Evolutionary conservation across 2,888 invertebrate species (phyloP), one percentile per base, ranked within the genome.

Genomic region (Lithosia quadra): DNA sequence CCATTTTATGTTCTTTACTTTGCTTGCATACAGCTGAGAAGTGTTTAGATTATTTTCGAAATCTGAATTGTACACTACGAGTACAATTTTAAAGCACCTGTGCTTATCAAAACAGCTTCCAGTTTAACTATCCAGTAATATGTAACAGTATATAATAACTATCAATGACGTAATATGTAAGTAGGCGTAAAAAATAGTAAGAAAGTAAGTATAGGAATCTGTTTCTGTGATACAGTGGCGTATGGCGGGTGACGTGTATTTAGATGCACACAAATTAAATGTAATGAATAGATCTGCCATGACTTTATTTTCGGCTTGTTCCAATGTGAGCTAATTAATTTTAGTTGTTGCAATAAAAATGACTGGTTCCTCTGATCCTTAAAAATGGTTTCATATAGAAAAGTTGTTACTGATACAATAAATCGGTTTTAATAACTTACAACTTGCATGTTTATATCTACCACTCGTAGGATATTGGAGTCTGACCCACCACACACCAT

Each of bases 401-500:
- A 43, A 11, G 28, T 28, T 28, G 28, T 4, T 28, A 28, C n/a
- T n/a, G 28, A 28, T 28, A 28, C 18, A 5, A 9, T n/a, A n/a
- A 49, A n/a, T n/a, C 24, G 64, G 24, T 21, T 53, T 34, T 0
- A 24, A 28, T 22, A 83, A 91, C 91, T 95, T 93, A 96, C 96
- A 69, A 92, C 88, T 86, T 95, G 95, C 80, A 95, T 91, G 81
- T 95, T 95, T 62, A 95, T 86, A 84, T 97, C 96, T n/a, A 97
- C 93, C 8, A 97, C 89, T 72, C 96, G 90, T 64, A 97, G 84
- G 49, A 96, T 87, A 85, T 96, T 96, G 0, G 93, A 89, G 65
- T 96, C 96, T 0, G 96, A 93, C 63, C 97, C 97, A 36, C 96
- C 96, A 81, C 96, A 95, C 11, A 96, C 94, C 57, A 96, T 86